Evolutionary conservation across 1,140 invertebrate genomes (phyloP), one percentile per base, ranked within the genome.

Genomic region (Steinernema feltiae): DNA sequence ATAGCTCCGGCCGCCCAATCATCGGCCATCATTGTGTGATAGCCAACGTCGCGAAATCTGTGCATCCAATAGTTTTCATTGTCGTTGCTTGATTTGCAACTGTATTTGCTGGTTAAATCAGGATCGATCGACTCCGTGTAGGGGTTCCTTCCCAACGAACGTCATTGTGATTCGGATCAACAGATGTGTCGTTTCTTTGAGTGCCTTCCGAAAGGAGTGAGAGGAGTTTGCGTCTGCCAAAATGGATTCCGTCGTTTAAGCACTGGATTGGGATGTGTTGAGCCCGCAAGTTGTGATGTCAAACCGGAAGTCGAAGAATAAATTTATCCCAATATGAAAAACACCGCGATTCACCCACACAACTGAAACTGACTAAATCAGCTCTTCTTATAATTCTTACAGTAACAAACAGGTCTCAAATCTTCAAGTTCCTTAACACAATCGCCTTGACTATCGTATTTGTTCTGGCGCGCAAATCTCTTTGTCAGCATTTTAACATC

Each of bases 351-450:
- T n/a, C n/a, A n/a, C n/a, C n/a, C n/a, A n/a, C n/a, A n/a, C n/a
- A n/a, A n/a, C n/a, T n/a, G n/a, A n/a, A n/a, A n/a, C n/a, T n/a
- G n/a, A 41, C 18, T 41, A 7, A 41, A 41, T 41, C 35, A 63
- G 24, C 53, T 63, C 53, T 63, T 63, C 53, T 63, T 63, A 7
- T 63, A 21, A n/a, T 63, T 27, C 15, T n/a, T 63, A 75, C 74
- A 73, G 70, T 32, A 30, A 73, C 72, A 73, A 73, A 72, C 17
- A 1, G 72, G 72, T 48, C 41, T 3, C 18, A 73, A n/a, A 3
- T 32, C 72, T 27, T 73, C 48, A n/a, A 7, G 41, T 21, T 27
- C 12, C 24, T 17, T 63, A 7, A 73, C 72, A 27, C 72, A 73
- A 27, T 73, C n/a, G 12, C 72, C 72, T 18, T 48, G 32, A 48